Evolutionary conservation across 2,888 invertebrate genomes (phyloP).

Genomic region (Mythimna lalbum): DNA sequence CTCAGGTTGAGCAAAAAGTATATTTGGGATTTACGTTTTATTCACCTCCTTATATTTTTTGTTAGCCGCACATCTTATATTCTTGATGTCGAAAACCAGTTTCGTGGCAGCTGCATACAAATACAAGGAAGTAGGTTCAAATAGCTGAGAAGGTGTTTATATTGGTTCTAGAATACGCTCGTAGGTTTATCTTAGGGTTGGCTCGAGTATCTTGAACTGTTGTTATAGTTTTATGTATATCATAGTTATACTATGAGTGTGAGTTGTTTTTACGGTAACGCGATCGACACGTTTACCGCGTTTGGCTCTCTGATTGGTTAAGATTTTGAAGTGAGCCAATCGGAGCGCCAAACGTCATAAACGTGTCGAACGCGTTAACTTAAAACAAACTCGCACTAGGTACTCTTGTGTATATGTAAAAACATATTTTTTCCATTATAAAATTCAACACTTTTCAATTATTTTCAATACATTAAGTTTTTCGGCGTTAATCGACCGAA

Average conservation of each 20-base stretch:
- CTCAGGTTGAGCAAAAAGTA: slow-evolving; percentile 46
- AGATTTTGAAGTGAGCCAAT: no score
- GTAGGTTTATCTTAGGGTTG: slow-evolving; percentile 50
- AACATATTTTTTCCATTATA: no score
- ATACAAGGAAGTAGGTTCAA: slow-evolving; percentile 60
- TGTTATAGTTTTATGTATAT: background rate
- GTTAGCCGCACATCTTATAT: slow-evolving; percentile 49
- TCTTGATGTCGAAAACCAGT: slow-evolving; percentile 56
- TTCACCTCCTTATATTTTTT: slow-evolving; percentile 46
- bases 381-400: no score
- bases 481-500: background rate
- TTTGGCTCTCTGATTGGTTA: no score
- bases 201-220: slow-evolving; percentile 7
- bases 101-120: slow-evolving; percentile 55
- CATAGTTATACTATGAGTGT: background rate
- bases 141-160: slow-evolving; percentile 47
- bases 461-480: no score
- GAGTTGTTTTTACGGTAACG: no score
- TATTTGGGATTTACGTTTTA: slow-evolving; percentile 49
- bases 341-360: no score
- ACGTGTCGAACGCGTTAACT: no score
- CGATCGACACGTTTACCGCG: no score
- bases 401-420: no score
- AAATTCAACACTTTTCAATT: background rate
- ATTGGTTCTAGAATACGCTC: slow-evolving; percentile 49